These are phyloP conservation scores for Tinamus guttatus DNA, from an alignment of 2,113 vertebrate species.

Conservation along the genomic window DNA sequence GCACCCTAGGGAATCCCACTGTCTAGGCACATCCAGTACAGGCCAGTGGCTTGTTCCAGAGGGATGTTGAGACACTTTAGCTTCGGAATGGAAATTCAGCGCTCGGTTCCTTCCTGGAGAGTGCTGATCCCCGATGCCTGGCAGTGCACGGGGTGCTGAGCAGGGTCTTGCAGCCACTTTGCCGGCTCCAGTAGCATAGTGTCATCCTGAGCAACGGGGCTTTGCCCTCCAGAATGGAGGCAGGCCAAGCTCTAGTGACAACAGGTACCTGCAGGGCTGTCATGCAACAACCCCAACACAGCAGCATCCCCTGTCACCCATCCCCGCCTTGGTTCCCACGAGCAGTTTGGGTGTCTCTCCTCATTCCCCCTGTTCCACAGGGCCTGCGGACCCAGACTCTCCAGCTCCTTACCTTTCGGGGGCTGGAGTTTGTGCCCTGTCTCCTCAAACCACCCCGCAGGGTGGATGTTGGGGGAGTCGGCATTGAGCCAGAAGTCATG, in stretches of 20 bases:
- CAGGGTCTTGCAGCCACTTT: not conserved
- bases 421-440: conserved; percentile 94
- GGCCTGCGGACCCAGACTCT: not conserved
- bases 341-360: not conserved
- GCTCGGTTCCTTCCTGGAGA: not conserved
- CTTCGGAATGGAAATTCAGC: not conserved
- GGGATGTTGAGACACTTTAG: not conserved
- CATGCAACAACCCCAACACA: not conserved
- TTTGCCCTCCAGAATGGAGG: not conserved
- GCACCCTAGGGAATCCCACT: not conserved
- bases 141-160: too few relatives aligned
- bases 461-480: conserved; percentile 92
- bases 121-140: not conserved
- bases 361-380: not conserved
- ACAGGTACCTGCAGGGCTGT: not conserved
- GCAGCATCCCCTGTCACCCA: not conserved
- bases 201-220: not conserved
- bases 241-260: rapidly evolving
- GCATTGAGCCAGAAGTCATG: conserved; percentile 99
- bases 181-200: not conserved
- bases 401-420: conserved; percentile 89
- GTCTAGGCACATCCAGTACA: not conserved
- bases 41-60: not conserved
- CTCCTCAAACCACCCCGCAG: conserved; percentile 94
- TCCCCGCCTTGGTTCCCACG: not conserved